Conservation (phyloP, 2,888 invertebrate species). For the Xanthorhoe designata region DNA sequence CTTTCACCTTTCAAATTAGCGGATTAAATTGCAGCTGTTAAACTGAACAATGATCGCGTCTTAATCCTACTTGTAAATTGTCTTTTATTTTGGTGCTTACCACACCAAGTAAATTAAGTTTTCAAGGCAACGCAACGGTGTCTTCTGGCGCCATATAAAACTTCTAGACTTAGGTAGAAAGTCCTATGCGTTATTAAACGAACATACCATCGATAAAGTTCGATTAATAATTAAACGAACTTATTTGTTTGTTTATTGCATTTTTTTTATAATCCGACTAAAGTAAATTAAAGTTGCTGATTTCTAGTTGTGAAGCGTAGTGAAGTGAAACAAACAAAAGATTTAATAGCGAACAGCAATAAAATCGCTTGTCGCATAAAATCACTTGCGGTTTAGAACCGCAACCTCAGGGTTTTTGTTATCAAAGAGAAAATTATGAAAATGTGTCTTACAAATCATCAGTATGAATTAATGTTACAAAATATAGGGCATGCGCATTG, state of each 20-base stretch:
- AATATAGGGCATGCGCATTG: too few species aligned
- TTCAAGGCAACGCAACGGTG: too few species aligned
- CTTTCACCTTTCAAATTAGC: conserved; percentile 26
- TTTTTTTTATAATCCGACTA: background rate
- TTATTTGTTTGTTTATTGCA: background rate
- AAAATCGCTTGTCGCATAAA: conserved; percentile 76
- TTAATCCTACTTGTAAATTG: background rate
- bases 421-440: background rate
- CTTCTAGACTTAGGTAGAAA: background rate
- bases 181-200: background rate
- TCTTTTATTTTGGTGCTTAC: background rate
- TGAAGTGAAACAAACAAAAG: conserved; percentile 57
- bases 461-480: too few species aligned
- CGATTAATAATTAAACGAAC: conserved; percentile 12
- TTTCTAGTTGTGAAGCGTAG: background rate
- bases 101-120: background rate
- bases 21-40: conserved; percentile 15
- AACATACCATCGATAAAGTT: background rate
- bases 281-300: background rate
- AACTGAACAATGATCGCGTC: conserved; percentile 8
- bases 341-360: conserved; percentile 71
- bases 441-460: background rate
- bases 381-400: conserved; percentile 52
- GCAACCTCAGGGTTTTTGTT: conserved; percentile 38
- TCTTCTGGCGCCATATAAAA: background rate